phyloP scores from a whole-genome alignment of 2,888 invertebrate species.

The Amiota communis region DNA sequence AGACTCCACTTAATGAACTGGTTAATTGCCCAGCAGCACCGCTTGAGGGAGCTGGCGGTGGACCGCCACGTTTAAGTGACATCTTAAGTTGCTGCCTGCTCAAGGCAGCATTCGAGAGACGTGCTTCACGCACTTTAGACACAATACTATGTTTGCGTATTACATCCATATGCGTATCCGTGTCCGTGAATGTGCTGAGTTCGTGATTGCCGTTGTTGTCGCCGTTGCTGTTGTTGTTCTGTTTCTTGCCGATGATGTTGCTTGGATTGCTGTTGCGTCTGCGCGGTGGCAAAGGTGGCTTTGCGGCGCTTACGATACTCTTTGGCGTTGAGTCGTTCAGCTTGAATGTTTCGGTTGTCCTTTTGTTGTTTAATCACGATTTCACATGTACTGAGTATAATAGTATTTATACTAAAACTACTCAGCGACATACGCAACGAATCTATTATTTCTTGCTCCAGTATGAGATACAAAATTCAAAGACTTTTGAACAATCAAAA shows the following conservation, averaged over 20 bases:
- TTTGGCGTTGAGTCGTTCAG: conserved; percentile 49
- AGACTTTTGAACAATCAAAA: neutral
- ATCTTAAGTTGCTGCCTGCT: conserved; percentile 62
- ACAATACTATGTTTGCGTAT: conserved; percentile 51
- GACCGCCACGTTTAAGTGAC: conserved; percentile 68
- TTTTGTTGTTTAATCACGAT: no score
- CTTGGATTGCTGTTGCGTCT: conserved; percentile 34
- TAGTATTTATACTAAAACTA: conserved; percentile 50
- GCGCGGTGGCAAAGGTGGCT: conserved; percentile 68
- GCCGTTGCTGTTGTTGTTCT: conserved; percentile 15
- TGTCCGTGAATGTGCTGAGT: conserved; percentile 39
- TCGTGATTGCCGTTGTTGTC: conserved; percentile 48
- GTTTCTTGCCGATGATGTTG: neutral
- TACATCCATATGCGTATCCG: conserved; percentile 43
- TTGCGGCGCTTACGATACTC: conserved; percentile 58
- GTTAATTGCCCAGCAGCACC: conserved; percentile 58
- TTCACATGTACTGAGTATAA: neutral
- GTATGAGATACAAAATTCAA: conserved; percentile 6
- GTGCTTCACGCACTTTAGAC: conserved; percentile 42
- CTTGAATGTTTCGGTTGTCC: conserved; percentile 53
- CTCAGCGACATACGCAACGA: conserved; percentile 21
- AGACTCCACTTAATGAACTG: conserved; percentile 50
- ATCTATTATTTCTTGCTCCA: conserved; percentile 6
- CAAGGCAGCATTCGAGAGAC: conserved; percentile 57
- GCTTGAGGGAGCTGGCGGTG: conserved; percentile 63